Evolutionary conservation across 2,888 invertebrate species (phyloP), one percentile per base, ranked within the genome.

Genomic region (Coenonympha arcania): DNA sequence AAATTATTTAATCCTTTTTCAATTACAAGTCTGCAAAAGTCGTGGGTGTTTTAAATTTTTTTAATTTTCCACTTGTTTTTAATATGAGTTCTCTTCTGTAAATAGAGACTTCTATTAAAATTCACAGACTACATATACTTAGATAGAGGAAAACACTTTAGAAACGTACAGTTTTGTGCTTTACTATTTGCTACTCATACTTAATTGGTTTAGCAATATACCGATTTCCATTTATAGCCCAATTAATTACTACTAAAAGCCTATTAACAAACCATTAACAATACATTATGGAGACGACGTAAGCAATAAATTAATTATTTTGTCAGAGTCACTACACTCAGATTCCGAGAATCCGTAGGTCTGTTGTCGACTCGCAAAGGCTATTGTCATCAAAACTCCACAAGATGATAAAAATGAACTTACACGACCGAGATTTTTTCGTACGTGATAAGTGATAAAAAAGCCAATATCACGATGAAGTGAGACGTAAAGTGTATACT

Each of bases 201-300:
- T n/a, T n/a, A n/a, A 18, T 6, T 9, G 9, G 9, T 16, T 39
- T 24, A 24, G 13, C 24, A 13, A 39, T 13, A 22, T 39, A 13
- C 24, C 24, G 24, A 24, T 39, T 13, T 9, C 15, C 22, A 15
- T 37, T 6, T 24, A n/a, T n/a, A 22, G 16, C 16, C 6, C 11
- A 31, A 20, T 41, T 22, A 33, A 20, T 41, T 22, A 33, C 26
- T 13, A 15, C 40, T 28, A 41, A 43, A 43, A 43, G 43, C 31
- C 43, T 43, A 31, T 43, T 43, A 43, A 31, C 20, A 20, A 13
- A 33, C 31, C 31, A 43, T 43, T 31, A 31, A 15, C 15, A 31
- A 31, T 43, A 20, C 15, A 43, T 43, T 30, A 43, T 33, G 19
- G 33, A 19, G 20, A 20, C 20, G 31, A 31, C 20, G 31, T 15